Base-by-base conservation (phyloP, 2,113 vertebrate genomes). In the Taurulus bubalis region DNA sequence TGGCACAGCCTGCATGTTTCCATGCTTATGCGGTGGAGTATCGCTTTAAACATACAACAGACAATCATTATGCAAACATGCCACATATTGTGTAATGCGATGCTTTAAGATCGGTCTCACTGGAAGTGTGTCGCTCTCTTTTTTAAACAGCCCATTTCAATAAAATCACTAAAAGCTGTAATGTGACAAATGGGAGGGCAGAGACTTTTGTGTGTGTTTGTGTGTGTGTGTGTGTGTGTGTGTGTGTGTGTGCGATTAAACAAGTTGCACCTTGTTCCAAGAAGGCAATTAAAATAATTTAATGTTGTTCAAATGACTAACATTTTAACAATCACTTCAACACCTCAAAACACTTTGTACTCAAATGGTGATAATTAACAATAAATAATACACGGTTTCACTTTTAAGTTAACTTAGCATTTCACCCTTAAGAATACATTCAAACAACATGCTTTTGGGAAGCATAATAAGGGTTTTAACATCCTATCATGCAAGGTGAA, bases 341-440 rank as follows among this genome's bases (percentile, higher is more conserved):
- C 88, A 90, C 85, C 74, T 85, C 87, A 94, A 85, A 74, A 87
- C 72, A 83, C 65, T 1, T 82, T 79, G 38, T 65, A 83, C 68
- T 89, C 83, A 80, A 83, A 83, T 82, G 59, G 90, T 93, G 92
- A 89, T 75, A 81, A 71, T 42, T 22, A 68, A 83, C 59, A 94
- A 94, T 94, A 94, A 95, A 94, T 93, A 94, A 88, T 15, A 75
- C 49, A 42, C 53, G 24, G 38, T 77, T 81, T 40, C 71, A 81
- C 67, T 65, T 80, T 82, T 73, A 82, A 79, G 42, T 86, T 84
- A 87, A 77, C 18, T 71, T 55, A 59, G 47, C 71, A 82, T 71
- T 66, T 2, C 66, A 71, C 49, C 51, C 68, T 67, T 22, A 83
- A 34, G 28, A 79, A 75, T 55, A 85, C 74, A 88, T 89, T 88